Conservation (phyloP, 2,888 invertebrate genomes). For the Harmothoe impar region DNA sequence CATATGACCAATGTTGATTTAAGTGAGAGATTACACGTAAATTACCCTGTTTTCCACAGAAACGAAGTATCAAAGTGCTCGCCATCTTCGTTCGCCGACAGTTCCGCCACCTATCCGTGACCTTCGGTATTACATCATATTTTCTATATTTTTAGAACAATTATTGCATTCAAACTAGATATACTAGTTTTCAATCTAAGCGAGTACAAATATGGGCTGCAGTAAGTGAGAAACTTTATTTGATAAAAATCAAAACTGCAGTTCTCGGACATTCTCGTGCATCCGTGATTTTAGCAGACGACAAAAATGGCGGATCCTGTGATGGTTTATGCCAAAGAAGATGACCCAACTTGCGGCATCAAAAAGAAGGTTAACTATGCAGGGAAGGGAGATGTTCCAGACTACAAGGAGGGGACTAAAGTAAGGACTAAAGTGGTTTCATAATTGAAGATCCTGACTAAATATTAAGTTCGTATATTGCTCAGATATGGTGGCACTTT, state of each 20-base stretch:
- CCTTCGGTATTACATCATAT: neutral
- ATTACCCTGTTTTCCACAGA: constrained; percentile 57
- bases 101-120: neutral
- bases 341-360: constrained; percentile 67
- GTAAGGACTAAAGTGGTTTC: constrained; percentile 56
- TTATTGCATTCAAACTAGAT: too few relatives aligned
- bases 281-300: constrained; percentile 5
- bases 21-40: neutral
- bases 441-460: neutral
- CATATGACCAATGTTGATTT: too few relatives aligned
- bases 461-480: too few relatives aligned
- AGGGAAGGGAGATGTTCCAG: constrained; percentile 68
- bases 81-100: constrained; percentile 11
- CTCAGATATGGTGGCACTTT: too few relatives aligned
- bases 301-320: constrained; percentile 63
- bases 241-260: neutral
- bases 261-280: too few relatives aligned
- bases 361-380: constrained; percentile 69
- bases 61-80: constrained; percentile 37
- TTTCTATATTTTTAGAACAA: too few relatives aligned
- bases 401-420: constrained; percentile 71
- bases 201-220: too few relatives aligned
- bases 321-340: constrained; percentile 64
- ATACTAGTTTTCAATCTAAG: too few relatives aligned
- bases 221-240: too few relatives aligned